Base-by-base conservation (phyloP, 2,797 vertebrate species). In the Acrocephalus scirpaceus region DNA sequence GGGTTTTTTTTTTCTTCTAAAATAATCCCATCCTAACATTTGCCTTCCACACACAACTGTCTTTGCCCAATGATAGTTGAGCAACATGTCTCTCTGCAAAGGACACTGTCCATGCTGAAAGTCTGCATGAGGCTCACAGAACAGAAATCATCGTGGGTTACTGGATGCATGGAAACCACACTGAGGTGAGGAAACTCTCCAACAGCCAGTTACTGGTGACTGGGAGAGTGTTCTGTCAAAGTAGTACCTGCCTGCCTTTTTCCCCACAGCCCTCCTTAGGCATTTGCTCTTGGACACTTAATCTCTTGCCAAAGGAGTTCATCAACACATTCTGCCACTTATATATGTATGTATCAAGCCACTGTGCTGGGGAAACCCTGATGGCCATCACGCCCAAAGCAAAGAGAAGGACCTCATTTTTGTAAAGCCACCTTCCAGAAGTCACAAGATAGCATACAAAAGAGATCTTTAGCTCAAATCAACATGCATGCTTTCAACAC, bases 31-130 rank as follows among this genome's bases (percentile, higher is more conserved):
- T 19, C 1, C 10, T 45, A 61, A 36, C 6, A 67, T 18, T 10
- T 8, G 34, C 5, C 22, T 69, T 84, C 44, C 26, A 65, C 26
- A 65, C 7, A 34, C 36, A 58, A 7, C 14, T 42, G 51, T 57
- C 32, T 45, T 44, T 13, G 17, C 38, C 26, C 56, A 65, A 17
- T 0, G 0, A 11, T 13, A 62, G 14, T 0, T n/a, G 11, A 84
- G 20, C 12, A 77, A 80, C 11, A 40, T 3, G 15, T 5, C 29
- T 71, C 36, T 57, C 45, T 32, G 40, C 14, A 69, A 69, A 69
- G 19, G 42, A 64, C 18, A 21, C 50, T 16, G 32, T 16, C 85
- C 64, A 77, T 11, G 48, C 17, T 47, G 6, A 4, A 66, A 57
- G 47, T 25, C 54, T 54, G 30, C 26, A 21, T 2, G 17, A 53